Evolutionary conservation across 1,140 invertebrate species (phyloP).

Genomic region (Pemphigus obesinymphae): DNA sequence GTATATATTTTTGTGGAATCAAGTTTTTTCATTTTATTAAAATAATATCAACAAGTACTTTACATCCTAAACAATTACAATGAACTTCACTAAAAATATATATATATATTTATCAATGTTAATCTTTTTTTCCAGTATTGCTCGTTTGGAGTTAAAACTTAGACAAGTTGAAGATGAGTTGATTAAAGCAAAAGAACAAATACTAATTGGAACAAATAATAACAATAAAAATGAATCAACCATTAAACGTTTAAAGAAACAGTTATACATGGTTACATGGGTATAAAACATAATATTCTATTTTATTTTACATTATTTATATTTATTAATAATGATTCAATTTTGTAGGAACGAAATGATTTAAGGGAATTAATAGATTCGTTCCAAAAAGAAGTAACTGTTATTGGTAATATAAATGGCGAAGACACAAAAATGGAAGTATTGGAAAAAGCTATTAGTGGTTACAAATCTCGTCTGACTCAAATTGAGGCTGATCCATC

Average conservation of each 20-base stretch:
- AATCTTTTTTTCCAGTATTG: conserved; percentile 23
- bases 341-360: conserved; percentile 47
- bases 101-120: neutral
- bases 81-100: no score
- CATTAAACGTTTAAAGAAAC: conserved; percentile 45
- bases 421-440: conserved; percentile 44
- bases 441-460: conserved; percentile 47
- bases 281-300: conserved; percentile 5
- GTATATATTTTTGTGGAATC: no score
- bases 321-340: neutral
- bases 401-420: conserved; percentile 42
- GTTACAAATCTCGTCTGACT: conserved; percentile 46
- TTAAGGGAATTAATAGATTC: conserved; percentile 48
- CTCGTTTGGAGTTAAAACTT: conserved; percentile 44
- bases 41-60: no score
- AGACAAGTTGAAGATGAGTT: conserved; percentile 43
- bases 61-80: no score
- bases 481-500: conserved; percentile 47
- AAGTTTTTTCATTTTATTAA: no score
- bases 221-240: conserved; percentile 38
- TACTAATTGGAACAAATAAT: conserved; percentile 42
- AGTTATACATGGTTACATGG: conserved; percentile 44
- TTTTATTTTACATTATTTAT: neutral
- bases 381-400: conserved; percentile 48
- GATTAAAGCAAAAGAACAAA: conserved; percentile 39